Evolutionary conservation across 2,113 vertebrate genomes (phyloP).

Genomic region (Neolamprologus longior): DNA sequence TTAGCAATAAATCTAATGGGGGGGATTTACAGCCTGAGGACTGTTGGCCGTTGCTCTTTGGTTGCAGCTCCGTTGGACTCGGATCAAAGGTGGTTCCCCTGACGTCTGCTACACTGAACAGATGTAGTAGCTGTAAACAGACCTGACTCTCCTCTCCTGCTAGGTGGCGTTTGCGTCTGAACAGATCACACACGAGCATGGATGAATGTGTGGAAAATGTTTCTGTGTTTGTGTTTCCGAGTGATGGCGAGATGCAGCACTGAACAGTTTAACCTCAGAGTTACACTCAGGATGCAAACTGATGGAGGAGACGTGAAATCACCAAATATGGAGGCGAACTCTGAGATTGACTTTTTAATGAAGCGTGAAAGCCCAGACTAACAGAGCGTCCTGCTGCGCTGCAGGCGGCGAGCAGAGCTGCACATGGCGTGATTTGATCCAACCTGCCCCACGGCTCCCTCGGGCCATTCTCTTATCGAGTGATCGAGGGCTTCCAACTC

Average conservation of each 20-base stretch:
- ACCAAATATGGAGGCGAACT: background rate
- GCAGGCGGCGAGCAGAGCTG: background rate
- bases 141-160: background rate
- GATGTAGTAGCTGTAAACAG: background rate
- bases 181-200: no score
- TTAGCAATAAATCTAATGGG: background rate
- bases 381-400: background rate
- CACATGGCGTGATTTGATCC: background rate
- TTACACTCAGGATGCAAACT: background rate
- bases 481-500: background rate
- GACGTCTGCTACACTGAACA: background rate
- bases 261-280: background rate
- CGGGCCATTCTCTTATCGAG: background rate
- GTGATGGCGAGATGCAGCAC: background rate
- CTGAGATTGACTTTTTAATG: background rate
- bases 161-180: fast-evolving
- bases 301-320: background rate
- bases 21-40: background rate
- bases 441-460: background rate
- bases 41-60: background rate
- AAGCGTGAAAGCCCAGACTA: background rate
- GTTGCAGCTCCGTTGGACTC: background rate
- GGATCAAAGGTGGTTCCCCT: background rate
- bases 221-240: fast-evolving
- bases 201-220: background rate